A percentile compares a stretch with the other conserved stretches of the same genome.
Evolutionary conservation across 1,140 invertebrate species (phyloP).

Genomic region (Papilio helenus): DNA sequence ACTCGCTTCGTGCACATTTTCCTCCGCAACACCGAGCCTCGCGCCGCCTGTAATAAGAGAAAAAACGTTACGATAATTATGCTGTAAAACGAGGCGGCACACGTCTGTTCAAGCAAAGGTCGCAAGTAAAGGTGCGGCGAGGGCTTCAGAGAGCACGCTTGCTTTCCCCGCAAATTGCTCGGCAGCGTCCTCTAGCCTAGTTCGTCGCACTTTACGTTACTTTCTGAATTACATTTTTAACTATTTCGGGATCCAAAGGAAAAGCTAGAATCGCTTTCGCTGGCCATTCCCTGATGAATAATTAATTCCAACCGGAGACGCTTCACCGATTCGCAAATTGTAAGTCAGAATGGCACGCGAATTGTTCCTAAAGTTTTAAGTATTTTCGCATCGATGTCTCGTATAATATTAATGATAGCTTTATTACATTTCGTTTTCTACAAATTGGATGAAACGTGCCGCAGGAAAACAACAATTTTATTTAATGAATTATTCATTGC

Average conservation of each 20-base stretch:
- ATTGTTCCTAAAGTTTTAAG: constrained; percentile 18
- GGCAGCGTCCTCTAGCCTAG: constrained; percentile 43
- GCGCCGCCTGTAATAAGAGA: constrained; percentile 54
- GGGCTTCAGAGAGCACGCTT: constrained; percentile 52
- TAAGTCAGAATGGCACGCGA: background rate
- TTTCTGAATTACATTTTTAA: constrained; percentile 65
- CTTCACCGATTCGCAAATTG: constrained; percentile 49
- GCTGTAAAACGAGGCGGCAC: constrained; percentile 7
- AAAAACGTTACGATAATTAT: constrained; percentile 22
- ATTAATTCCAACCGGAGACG: constrained; percentile 59
- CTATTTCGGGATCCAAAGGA: constrained; percentile 52
- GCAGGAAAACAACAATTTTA: background rate
- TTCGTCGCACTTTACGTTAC: constrained; percentile 43
- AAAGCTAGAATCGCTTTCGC: constrained; percentile 39
- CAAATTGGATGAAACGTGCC: background rate
- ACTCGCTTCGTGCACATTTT: constrained; percentile 57
- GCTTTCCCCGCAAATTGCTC: constrained; percentile 54
- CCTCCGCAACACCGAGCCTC: constrained; percentile 33
- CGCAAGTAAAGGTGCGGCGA: constrained; percentile 12
- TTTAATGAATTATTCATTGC: constrained; percentile 1
- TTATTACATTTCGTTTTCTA: background rate
- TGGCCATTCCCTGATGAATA: constrained; percentile 51
- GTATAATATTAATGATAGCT: background rate
- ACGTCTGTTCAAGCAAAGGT: constrained; percentile 10
- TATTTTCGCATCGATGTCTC: background rate